Evolutionary conservation across 2,797 vertebrate species (phyloP).

Genomic region (Gouania willdenowi): DNA sequence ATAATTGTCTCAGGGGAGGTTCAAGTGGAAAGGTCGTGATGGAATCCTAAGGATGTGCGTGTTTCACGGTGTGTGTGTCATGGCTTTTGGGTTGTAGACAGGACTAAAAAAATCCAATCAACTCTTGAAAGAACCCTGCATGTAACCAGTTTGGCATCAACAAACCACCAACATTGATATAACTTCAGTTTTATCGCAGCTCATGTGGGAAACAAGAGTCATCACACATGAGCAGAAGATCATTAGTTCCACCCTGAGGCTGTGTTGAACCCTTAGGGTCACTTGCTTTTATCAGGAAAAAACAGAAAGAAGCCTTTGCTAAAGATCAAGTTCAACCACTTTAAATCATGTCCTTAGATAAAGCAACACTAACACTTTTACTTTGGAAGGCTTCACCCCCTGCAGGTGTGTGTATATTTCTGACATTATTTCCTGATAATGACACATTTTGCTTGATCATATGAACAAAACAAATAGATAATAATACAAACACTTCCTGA

Average conservation of each 20-base stretch:
- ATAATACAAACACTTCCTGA: slow-evolving; percentile 53
- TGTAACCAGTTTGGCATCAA: neutral
- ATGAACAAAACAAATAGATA: slow-evolving; percentile 53
- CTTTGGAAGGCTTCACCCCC: neutral
- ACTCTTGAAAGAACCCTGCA: slow-evolving; percentile 14
- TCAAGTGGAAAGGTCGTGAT: slow-evolving; percentile 52
- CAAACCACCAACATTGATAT: slow-evolving; percentile 4
- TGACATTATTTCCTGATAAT: slow-evolving; percentile 40
- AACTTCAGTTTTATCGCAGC: slow-evolving; percentile 5
- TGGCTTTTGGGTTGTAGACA: slow-evolving; percentile 4
- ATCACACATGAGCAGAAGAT: slow-evolving; percentile 2
- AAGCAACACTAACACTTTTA: neutral
- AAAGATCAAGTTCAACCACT: slow-evolving; percentile 1
- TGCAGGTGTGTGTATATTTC: slow-evolving; percentile 5
- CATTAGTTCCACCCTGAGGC: slow-evolving; percentile 6
- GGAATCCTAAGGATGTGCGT: slow-evolving; percentile 21
- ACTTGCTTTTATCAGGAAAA: neutral
- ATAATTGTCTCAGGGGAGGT: slow-evolving; percentile 74
- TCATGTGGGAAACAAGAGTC: slow-evolving; percentile 3
- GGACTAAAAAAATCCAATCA: slow-evolving; percentile 20
- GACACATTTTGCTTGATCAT: slow-evolving; percentile 31
- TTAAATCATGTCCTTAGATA: neutral
- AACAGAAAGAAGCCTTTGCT: slow-evolving; percentile 1
- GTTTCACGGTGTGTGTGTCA: neutral
- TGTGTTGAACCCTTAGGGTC: neutral